Evolutionary conservation across 2,888 invertebrate species (phyloP).

Genomic region (Maniola hyperantus): DNA sequence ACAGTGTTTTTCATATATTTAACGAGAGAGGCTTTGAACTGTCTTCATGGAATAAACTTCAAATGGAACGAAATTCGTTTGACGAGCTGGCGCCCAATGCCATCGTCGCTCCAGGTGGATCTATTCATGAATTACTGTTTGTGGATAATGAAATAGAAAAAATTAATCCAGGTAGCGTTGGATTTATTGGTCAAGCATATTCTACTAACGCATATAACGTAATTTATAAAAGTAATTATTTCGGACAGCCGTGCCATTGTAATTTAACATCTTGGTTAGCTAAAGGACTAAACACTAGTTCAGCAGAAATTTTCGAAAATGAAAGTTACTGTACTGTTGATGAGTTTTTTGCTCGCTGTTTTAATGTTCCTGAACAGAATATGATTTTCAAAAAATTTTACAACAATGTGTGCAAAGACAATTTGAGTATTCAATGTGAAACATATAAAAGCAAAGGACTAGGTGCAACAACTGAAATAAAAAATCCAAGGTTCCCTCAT

Average conservation of each 20-base stretch:
- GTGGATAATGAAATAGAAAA: conserved; percentile 73
- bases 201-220: conserved; percentile 65
- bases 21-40: conserved; percentile 83
- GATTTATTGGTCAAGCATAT: conserved; percentile 81
- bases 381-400: conserved; percentile 85
- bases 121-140: conserved; percentile 82
- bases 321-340: conserved; percentile 86
- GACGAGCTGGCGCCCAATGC: conserved; percentile 80
- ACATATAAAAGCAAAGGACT: conserved; percentile 68
- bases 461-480: conserved; percentile 60
- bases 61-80: conserved; percentile 86
- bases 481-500: conserved; percentile 75
- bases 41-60: conserved; percentile 85
- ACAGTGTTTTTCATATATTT: conserved; percentile 84
- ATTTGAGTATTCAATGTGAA: conserved; percentile 81
- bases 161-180: conserved; percentile 77
- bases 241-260: conserved; percentile 85
- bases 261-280: conserved; percentile 83
- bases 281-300: conserved; percentile 64
- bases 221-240: conserved; percentile 84
- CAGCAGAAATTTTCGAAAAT: conserved; percentile 65
- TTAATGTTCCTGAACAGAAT: conserved; percentile 84
- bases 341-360: conserved; percentile 83
- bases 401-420: conserved; percentile 81
- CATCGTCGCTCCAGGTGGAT: conserved; percentile 73